Percentiles rank a stretch among this genome's conserved stretches.
phyloP scores from a whole-genome alignment of 2,888 invertebrate genomes.

The Andrena camellia region DNA sequence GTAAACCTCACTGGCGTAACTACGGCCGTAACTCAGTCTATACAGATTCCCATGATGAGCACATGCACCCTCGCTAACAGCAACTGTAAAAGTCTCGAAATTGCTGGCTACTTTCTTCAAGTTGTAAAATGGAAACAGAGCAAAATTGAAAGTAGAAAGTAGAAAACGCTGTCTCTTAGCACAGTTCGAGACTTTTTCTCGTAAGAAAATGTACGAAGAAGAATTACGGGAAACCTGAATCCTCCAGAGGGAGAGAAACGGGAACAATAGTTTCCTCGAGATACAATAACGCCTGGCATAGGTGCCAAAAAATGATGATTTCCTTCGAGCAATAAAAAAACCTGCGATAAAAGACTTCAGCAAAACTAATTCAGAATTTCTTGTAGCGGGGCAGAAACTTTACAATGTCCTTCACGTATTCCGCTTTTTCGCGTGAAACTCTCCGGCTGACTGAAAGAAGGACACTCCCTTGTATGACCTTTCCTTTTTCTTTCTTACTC shows the following conservation, averaged over 20 bases:
- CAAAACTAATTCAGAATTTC: conserved; percentile 44
- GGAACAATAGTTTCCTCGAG: not conserved
- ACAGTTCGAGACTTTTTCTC: too few relatives aligned
- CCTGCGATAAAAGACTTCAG: conserved; percentile 9
- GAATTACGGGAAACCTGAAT: not conserved
- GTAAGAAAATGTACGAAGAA: too few relatives aligned
- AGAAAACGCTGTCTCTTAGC: too few relatives aligned
- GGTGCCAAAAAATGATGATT: conserved; percentile 25
- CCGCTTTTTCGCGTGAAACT: conserved; percentile 4
- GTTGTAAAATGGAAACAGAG: too few relatives aligned
- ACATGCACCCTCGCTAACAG: too few relatives aligned
- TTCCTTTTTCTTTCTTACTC: conserved; percentile 2
- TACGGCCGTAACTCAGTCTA: too few relatives aligned
- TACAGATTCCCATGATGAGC: too few relatives aligned
- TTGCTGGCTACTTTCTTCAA: too few relatives aligned
- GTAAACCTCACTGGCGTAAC: too few relatives aligned
- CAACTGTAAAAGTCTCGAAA: too few relatives aligned
- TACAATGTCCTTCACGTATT: conserved; percentile 17
- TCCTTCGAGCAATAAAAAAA: not conserved
- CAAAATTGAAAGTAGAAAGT: too few relatives aligned
- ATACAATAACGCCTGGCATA: not conserved
- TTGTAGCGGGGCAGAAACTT: conserved; percentile 13
- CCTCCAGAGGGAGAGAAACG: not conserved
- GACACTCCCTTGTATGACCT: not conserved
- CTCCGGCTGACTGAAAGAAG: not conserved